Percentiles rank a stretch among this genome's conserved stretches.
Conservation (phyloP, 2,797 vertebrate species). For the Bradypus variegatus region DNA sequence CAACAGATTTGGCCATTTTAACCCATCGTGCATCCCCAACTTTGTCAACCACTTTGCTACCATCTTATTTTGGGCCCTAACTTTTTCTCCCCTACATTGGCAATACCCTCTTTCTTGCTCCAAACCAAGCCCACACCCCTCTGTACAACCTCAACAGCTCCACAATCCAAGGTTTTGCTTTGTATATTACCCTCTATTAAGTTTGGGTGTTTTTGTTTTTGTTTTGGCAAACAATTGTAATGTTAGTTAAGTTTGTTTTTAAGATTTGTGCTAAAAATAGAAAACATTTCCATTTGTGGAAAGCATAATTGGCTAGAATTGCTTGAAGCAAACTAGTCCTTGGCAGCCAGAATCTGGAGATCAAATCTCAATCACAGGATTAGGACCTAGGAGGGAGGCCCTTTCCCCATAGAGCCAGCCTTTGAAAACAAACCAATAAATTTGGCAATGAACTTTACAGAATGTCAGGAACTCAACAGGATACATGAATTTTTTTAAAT, state of each 20-base stretch:
- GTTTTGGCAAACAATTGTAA: not conserved
- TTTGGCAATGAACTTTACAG: too few relatives aligned
- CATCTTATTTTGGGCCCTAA: not conserved
- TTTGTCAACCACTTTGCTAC: not conserved
- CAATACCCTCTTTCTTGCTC: not conserved
- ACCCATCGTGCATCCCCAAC: not conserved
- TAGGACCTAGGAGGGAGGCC: too few relatives aligned
- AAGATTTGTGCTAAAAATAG: not conserved
- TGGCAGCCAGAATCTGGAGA: not conserved
- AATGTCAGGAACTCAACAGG: not conserved
- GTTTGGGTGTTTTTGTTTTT: not conserved
- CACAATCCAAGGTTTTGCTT: not conserved
- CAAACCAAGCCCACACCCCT: not conserved
- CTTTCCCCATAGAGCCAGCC: not conserved
- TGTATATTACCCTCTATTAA: not conserved
- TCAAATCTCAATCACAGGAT: not conserved
- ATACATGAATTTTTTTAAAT: not conserved
- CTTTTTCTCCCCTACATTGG: not conserved
- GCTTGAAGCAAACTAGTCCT: not conserved
- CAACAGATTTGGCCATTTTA: not conserved
- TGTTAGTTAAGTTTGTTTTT: not conserved
- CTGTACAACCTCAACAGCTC: not conserved
- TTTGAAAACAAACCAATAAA: not conserved
- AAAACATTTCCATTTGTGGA: not conserved
- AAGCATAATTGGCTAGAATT: not conserved